These are phyloP conservation scores for Polymixis flavicincta DNA, from an alignment of 2,888 invertebrate species.

Conservation along the genomic window DNA sequence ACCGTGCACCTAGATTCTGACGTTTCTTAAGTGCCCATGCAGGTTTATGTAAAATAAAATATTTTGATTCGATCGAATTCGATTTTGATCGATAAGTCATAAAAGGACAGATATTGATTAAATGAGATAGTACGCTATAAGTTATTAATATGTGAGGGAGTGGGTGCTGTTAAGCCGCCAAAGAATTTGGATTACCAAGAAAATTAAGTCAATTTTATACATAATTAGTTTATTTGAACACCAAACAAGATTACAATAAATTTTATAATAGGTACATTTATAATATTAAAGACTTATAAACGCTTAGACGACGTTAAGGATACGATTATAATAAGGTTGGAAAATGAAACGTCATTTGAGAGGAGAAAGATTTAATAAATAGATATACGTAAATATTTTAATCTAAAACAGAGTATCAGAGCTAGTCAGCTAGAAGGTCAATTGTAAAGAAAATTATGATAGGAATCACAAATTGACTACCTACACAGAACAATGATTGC, in stretches of 20 bases:
- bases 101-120: neutral
- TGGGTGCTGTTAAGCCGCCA: neutral
- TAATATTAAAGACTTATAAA: slow-evolving; percentile 42
- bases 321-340: slow-evolving; percentile 34
- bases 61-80: no score
- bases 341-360: slow-evolving; percentile 82
- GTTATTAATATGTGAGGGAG: neutral
- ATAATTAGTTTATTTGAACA: slow-evolving; percentile 60
- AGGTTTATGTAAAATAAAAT: no score
- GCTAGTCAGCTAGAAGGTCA: slow-evolving; percentile 82
- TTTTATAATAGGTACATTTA: slow-evolving; percentile 40
- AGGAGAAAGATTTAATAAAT: slow-evolving; percentile 91
- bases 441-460: slow-evolving; percentile 80
- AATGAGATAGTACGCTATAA: neutral
- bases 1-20: no score
- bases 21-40: no score
- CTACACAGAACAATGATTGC: slow-evolving; percentile 79
- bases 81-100: neutral
- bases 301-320: slow-evolving; percentile 35
- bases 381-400: slow-evolving; percentile 85
- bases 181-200: slow-evolving; percentile 36
- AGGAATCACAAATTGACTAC: slow-evolving; percentile 84
- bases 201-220: slow-evolving; percentile 46
- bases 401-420: slow-evolving; percentile 87
- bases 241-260: slow-evolving; percentile 59